These are phyloP conservation scores for Callospermophilus lateralis DNA, from an alignment of 2,113 vertebrate genomes.

Conservation along the genomic window DNA sequence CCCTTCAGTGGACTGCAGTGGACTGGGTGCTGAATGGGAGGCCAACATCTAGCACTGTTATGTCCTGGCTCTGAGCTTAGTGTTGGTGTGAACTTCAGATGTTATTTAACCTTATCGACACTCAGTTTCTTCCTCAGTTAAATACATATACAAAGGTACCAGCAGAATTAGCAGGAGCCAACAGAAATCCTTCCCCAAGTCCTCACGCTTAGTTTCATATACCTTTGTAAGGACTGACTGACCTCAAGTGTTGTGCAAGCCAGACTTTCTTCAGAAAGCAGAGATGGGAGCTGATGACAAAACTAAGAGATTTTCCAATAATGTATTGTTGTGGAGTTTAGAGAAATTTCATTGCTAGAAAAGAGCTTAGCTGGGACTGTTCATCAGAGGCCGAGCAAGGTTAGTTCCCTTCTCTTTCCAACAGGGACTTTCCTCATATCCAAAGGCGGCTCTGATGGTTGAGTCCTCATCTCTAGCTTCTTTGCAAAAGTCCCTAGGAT, in stretches of 20 bases:
- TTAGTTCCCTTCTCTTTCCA: not conserved
- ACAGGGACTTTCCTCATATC: not conserved
- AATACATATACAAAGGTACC: not conserved
- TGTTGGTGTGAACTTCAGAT: not conserved
- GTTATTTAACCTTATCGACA: not conserved
- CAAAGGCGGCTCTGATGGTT: too few species aligned
- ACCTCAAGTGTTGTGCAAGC: not conserved
- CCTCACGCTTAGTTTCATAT: not conserved
- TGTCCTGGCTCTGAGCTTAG: not conserved
- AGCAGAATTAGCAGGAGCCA: not conserved
- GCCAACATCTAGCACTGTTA: not conserved
- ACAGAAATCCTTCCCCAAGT: not conserved
- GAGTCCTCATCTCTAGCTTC: not conserved
- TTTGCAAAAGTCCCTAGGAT: not conserved
- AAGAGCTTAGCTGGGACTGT: not conserved
- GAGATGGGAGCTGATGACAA: not conserved
- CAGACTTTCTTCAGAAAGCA: not conserved
- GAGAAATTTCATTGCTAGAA: not conserved
- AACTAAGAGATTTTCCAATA: not conserved
- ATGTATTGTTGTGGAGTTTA: not conserved
- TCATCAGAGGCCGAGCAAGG: too few species aligned
- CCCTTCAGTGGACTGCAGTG: too few species aligned
- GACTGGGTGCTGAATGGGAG: not conserved
- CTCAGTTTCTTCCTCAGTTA: conserved; percentile 29
- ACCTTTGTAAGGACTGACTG: not conserved